phyloP scores from a whole-genome alignment of 2,888 invertebrate species.

The Silvanus unidentatus region DNA sequence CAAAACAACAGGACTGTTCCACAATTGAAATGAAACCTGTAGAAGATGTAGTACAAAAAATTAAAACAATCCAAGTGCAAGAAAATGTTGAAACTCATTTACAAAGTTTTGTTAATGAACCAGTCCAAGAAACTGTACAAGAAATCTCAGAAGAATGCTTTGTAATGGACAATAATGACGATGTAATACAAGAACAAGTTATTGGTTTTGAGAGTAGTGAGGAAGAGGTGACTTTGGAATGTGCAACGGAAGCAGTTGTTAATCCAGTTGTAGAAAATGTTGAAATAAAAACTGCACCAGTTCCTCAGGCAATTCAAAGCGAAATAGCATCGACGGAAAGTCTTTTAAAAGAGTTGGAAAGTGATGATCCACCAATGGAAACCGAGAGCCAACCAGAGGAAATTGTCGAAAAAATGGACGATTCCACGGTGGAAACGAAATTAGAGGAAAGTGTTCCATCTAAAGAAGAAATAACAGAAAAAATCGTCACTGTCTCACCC shows the following conservation, averaged over 20 bases:
- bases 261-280: background rate
- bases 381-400: background rate
- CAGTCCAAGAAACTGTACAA: background rate
- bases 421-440: no score
- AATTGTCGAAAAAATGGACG: constrained; percentile 7
- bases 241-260: constrained; percentile 6
- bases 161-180: background rate
- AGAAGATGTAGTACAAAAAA: background rate
- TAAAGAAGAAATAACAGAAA: constrained; percentile 12
- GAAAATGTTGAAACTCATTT: background rate
- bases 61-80: background rate
- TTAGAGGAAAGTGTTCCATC: constrained; percentile 9
- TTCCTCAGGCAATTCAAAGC: background rate
- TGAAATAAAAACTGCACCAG: constrained; percentile 4
- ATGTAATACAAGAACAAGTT: background rate
- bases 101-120: background rate
- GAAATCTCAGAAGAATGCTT: background rate
- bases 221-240: constrained; percentile 13
- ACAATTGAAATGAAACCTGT: constrained; percentile 7
- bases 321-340: constrained; percentile 7
- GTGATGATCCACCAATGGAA: constrained; percentile 1
- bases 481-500: background rate
- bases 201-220: constrained; percentile 1
- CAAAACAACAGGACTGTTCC: background rate
- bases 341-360: constrained; percentile 1